A percentile compares a stretch with the other conserved stretches of the same genome.
Evolutionary conservation across 2,888 invertebrate genomes (phyloP).

Genomic region (Gymnosoma rotundatum): DNA sequence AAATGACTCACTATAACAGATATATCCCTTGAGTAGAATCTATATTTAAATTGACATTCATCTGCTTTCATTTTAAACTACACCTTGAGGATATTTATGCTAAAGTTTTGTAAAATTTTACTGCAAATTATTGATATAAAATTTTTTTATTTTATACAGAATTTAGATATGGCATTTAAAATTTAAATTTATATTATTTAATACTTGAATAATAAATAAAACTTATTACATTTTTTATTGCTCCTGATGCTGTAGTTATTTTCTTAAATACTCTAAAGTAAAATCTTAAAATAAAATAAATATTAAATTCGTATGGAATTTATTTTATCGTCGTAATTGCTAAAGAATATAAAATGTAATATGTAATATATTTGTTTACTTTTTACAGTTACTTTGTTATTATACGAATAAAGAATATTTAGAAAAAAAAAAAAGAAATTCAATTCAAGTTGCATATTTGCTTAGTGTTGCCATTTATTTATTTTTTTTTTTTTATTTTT

Average conservation of each 20-base stretch:
- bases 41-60: not conserved
- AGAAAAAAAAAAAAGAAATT: not conserved
- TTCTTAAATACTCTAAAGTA: conserved; percentile 24
- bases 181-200: conserved; percentile 30
- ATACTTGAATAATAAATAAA: conserved; percentile 43
- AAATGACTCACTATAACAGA: conserved; percentile 9
- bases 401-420: no score
- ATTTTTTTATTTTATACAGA: not conserved
- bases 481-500: no score
- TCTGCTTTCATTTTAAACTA: conserved; percentile 18
- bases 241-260: conserved; percentile 4
- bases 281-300: conserved; percentile 11
- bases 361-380: conserved; percentile 1
- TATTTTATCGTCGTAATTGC: conserved; percentile 53
- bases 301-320: conserved; percentile 26
- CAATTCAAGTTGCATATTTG: not conserved
- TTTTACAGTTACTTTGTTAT: not conserved
- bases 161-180: conserved; percentile 23
- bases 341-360: conserved; percentile 50
- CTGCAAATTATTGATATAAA: conserved; percentile 31
- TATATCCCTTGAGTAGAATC: conserved; percentile 27
- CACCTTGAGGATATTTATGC: conserved; percentile 46
- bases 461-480: no score
- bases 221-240: conserved; percentile 30
- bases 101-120: conserved; percentile 15